Conservation (phyloP, 2,888 invertebrate species). For the Trichopoda pennipes region DNA sequence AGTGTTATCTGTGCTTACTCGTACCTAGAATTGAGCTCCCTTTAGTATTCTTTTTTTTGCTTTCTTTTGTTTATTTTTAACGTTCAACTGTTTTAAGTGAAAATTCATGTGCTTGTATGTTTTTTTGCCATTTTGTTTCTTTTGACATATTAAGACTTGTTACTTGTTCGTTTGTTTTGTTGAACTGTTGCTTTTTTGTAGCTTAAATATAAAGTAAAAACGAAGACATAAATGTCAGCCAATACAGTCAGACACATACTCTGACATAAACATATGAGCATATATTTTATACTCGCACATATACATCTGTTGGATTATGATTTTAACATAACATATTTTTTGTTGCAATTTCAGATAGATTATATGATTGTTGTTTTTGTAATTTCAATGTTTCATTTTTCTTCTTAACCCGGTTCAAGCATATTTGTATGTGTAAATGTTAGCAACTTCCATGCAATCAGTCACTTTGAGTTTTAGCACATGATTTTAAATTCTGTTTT, state of each 20-base stretch:
- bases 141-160: slow-evolving; percentile 66
- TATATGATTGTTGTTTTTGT: slow-evolving; percentile 28
- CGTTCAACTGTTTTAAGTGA: slow-evolving; percentile 38
- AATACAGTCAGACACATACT: slow-evolving; percentile 29
- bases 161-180: slow-evolving; percentile 46
- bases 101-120: slow-evolving; percentile 13
- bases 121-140: slow-evolving; percentile 39
- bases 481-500: slow-evolving; percentile 66
- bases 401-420: slow-evolving; percentile 3
- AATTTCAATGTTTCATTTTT: background rate
- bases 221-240: slow-evolving; percentile 75
- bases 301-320: background rate
- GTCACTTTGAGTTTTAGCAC: slow-evolving; percentile 70
- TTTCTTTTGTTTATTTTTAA: background rate
- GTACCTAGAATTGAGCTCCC: slow-evolving; percentile 6
- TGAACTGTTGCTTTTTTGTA: slow-evolving; percentile 68
- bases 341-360: slow-evolving; percentile 50
- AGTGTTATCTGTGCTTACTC: slow-evolving; percentile 41
- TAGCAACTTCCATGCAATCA: slow-evolving; percentile 69
- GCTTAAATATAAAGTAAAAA: slow-evolving; percentile 70
- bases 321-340: slow-evolving; percentile 2
- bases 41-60: background rate
- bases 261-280: slow-evolving; percentile 3
- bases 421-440: slow-evolving; percentile 59
- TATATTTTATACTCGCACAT: background rate